Evolutionary conservation across 2,888 invertebrate genomes (phyloP).

Genomic region (Dascillus cervinus): DNA sequence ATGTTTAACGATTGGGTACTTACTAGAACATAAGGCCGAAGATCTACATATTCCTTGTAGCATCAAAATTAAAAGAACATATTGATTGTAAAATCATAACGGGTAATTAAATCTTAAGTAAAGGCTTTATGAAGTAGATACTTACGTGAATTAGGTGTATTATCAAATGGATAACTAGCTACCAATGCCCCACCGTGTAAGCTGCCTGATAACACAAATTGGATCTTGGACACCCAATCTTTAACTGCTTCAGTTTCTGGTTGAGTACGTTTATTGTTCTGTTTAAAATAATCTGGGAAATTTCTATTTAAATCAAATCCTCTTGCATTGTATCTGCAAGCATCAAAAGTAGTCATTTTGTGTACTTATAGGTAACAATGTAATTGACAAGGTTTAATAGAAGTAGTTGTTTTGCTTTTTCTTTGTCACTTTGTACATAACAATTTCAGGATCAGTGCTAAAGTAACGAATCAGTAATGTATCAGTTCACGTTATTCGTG

Average conservation of each 20-base stretch:
- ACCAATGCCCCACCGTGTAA: constrained; percentile 93
- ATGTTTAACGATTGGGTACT: too few species aligned
- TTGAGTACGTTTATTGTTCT: constrained; percentile 78
- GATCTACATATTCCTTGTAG: constrained; percentile 66
- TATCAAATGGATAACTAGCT: constrained; percentile 95
- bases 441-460: too few species aligned
- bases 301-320: constrained; percentile 91
- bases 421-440: too few species aligned
- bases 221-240: constrained; percentile 88
- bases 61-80: constrained; percentile 27
- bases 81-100: constrained; percentile 25
- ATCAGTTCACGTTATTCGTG: too few species aligned
- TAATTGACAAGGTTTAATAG: too few species aligned
- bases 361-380: too few species aligned
- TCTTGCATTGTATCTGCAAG: constrained; percentile 70
- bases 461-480: too few species aligned
- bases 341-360: too few species aligned
- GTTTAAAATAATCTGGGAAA: constrained; percentile 92
- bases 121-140: too few species aligned
- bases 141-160: constrained; percentile 90
- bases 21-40: constrained; percentile 65
- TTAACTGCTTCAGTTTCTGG: constrained; percentile 94
- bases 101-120: constrained; percentile 2
- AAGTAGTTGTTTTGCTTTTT: too few species aligned
- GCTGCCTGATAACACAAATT: constrained; percentile 90